These are phyloP conservation scores for Pogonophryne albipinna DNA, from an alignment of 2,797 vertebrate species.

Conservation along the genomic window DNA sequence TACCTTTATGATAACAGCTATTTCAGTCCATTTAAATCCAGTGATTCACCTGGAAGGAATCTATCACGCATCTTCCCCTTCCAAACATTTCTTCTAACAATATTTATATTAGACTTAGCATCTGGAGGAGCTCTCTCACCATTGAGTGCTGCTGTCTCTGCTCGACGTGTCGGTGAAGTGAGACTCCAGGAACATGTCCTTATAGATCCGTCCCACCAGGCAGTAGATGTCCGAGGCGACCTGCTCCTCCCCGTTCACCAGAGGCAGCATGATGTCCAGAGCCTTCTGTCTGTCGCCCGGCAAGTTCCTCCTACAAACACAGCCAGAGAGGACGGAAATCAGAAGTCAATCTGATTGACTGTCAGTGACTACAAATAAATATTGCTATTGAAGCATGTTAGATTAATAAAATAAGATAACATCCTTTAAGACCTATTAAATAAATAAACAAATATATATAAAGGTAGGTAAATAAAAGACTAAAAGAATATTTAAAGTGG, in stretches of 20 bases:
- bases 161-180: constrained; percentile 91
- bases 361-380: too few relatives aligned
- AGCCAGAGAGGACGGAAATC: constrained; percentile 5
- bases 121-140: constrained; percentile 84
- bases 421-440: too few relatives aligned
- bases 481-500: too few relatives aligned
- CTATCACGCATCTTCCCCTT: constrained; percentile 12
- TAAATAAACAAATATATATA: too few relatives aligned
- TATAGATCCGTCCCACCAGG: constrained; percentile 96
- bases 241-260: constrained; percentile 93
- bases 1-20: not conserved
- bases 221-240: constrained; percentile 98
- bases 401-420: too few relatives aligned
- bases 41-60: constrained; percentile 31
- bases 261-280: constrained; percentile 94
- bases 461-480: too few relatives aligned
- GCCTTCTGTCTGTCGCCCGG: constrained; percentile 94
- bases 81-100: constrained; percentile 30
- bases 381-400: too few relatives aligned
- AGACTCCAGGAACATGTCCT: constrained; percentile 97
- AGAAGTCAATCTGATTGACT: not conserved
- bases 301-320: constrained; percentile 89
- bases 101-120: constrained; percentile 40
- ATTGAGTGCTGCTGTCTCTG: constrained; percentile 90
- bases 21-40: not conserved